Conservation (phyloP, 2,113 vertebrate genomes). For the Excalfactoria chinensis region DNA sequence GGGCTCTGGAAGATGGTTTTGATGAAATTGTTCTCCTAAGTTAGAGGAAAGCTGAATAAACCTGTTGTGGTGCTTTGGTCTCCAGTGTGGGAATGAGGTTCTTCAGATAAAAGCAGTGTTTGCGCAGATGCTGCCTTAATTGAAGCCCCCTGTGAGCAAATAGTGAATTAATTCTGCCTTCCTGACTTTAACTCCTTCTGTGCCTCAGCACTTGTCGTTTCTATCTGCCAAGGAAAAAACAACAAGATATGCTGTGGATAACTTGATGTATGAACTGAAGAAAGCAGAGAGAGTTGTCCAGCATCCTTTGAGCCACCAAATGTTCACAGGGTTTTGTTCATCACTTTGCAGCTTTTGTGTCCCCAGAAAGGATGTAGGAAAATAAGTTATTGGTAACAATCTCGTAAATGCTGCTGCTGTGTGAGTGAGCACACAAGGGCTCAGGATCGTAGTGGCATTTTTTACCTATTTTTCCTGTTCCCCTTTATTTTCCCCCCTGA, state of each 20-base stretch:
- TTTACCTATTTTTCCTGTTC: not conserved
- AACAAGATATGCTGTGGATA: not conserved
- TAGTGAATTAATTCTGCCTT: not conserved
- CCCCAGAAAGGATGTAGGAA: not conserved
- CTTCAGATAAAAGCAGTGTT: not conserved
- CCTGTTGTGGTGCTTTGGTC: not conserved
- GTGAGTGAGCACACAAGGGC: not conserved
- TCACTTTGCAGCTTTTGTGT: not conserved
- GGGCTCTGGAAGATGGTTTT: not conserved
- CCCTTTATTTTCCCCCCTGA: not conserved
- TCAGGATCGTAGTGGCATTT: not conserved
- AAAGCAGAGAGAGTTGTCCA: not conserved
- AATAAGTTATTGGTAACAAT: not conserved
- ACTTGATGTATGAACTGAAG: not conserved
- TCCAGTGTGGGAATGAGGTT: not conserved
- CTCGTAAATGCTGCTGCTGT: not conserved
- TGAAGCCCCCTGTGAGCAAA: not conserved
- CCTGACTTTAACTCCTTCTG: not conserved
- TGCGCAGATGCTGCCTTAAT: not conserved
- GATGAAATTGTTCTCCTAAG: not conserved
- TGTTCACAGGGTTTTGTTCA: not conserved
- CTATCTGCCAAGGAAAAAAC: not conserved
- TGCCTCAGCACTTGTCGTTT: not conserved
- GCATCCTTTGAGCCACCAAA: accelerated
- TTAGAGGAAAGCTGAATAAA: not conserved